Base-by-base conservation (phyloP, 2,888 invertebrate genomes). In the Eupithecia tripunctaria region DNA sequence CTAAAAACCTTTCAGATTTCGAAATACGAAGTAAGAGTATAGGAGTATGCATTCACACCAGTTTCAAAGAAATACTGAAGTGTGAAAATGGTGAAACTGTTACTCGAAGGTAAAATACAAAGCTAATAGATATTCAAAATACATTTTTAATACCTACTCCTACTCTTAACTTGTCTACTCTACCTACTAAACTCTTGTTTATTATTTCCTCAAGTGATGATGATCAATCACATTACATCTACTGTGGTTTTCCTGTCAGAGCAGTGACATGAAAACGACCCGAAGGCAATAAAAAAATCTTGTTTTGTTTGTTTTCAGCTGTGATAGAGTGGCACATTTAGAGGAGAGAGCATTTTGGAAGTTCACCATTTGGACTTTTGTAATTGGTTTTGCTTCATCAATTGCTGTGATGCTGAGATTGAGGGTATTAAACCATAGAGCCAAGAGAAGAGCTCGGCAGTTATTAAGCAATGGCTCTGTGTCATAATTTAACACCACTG, bases 281-380 rank as follows among this genome's bases (percentile, higher is more conserved):
- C 0, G 12, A 10, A 36, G 38, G 41, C 41, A 41, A 41, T 41
- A 15, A 41, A 41, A 15, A 47, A 27, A 18, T 12, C 2, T 21
- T 21, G n/a, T 41, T 41, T 56, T 25, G 14, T 68, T 70, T 73
- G 68, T 77, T 95, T 96, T 77, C 92, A 97, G 98, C 88, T 98
- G 98, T 93, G 97, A 98, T 84, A 95, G 96, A 86, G 97, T 98
- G 21, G 97, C 97, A 3, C 97, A 97, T 94, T 94, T 98, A 68
- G 98, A 98, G 85, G 97, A 98, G 86, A 95, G 96, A 76, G 96
- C 96, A 72, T 99, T 97, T 89, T 97, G 97, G 97, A 96, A 97
- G 81, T 98, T 98, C 85, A 96, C 97, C 85, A 95, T 96, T 68
- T 95, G 96, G 84, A 96, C 96, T 90, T 96, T 97, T 84, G 89